These are phyloP conservation scores for Matsumurasca onukii DNA, from an alignment of 1,140 invertebrate species.

Conservation along the genomic window DNA sequence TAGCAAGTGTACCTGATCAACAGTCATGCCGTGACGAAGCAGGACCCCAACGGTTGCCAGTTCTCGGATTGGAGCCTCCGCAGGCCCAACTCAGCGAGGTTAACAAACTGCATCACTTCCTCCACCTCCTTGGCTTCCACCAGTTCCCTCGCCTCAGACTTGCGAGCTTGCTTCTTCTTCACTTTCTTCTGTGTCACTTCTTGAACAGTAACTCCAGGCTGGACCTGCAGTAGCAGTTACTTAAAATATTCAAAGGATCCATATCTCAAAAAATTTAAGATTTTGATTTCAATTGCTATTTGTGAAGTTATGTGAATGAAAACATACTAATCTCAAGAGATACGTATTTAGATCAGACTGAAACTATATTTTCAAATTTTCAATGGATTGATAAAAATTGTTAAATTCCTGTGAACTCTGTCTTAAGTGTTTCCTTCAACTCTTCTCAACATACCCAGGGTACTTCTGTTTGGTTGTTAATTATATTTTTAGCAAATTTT, in stretches of 20 bases:
- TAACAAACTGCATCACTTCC: conserved; percentile 69
- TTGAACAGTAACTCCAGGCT: conserved; percentile 43
- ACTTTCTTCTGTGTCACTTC: conserved; percentile 48
- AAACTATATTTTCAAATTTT: no score
- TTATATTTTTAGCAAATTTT: no score
- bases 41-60: conserved; percentile 78
- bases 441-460: no score
- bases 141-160: conserved; percentile 49
- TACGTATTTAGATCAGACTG: no score
- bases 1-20: conserved; percentile 76
- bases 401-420: no score
- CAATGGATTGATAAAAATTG: no score
- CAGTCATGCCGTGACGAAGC: conserved; percentile 69
- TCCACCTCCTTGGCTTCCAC: conserved; percentile 66
- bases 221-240: conserved; percentile 22
- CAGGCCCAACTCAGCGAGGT: conserved; percentile 74
- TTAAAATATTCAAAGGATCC: neutral
- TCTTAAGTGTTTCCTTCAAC: no score
- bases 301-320: no score
- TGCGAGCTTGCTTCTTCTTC: conserved; percentile 46
- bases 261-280: neutral
- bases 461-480: no score
- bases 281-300: no score
- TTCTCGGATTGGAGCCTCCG: conserved; percentile 73
- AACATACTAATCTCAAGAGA: no score